A percentile compares a stretch with the other conserved stretches of the same genome.
Evolutionary conservation across 2,797 vertebrate genomes (phyloP).

Genomic region (Sebastes itinus): DNA sequence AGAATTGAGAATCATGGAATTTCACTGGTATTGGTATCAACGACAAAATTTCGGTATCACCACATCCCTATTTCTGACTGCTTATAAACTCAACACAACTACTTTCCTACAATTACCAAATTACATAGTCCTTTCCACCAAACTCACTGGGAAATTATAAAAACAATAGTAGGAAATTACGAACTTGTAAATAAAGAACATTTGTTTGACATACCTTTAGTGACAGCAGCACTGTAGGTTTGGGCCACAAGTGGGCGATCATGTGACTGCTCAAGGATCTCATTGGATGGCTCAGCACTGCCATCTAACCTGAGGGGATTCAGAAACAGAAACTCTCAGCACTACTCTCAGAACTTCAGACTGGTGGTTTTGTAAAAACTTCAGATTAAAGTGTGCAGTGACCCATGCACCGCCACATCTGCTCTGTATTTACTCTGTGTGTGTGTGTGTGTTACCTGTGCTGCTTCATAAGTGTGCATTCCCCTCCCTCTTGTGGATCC

Average conservation of each 20-base stretch:
- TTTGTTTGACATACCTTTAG: slow-evolving; percentile 84
- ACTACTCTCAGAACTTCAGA: background rate
- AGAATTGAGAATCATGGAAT: no score
- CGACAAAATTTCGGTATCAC: no score
- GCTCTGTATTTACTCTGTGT: background rate
- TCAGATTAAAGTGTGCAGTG: background rate
- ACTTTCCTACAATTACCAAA: background rate
- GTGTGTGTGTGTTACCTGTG: slow-evolving; percentile 87
- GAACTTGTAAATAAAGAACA: background rate
- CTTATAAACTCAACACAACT: background rate
- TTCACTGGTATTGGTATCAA: no score
- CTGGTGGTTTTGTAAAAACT: background rate
- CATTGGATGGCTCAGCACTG: slow-evolving; percentile 91
- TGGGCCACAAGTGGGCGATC: slow-evolving; percentile 93
- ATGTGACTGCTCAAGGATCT: slow-evolving; percentile 94
- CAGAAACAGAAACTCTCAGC: background rate
- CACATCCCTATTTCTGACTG: no score
- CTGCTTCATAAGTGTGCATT: slow-evolving; percentile 98
- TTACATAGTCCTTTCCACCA: background rate
- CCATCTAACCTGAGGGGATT: slow-evolving; percentile 88
- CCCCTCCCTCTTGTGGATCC: slow-evolving; percentile 97
- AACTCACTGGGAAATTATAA: background rate
- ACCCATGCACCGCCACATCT: background rate
- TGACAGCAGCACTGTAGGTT: slow-evolving; percentile 86
- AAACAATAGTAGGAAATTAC: background rate